Evolutionary conservation across 2,797 vertebrate species (phyloP), one percentile per base, ranked within the genome.

Genomic region (Chrosomus eos): DNA sequence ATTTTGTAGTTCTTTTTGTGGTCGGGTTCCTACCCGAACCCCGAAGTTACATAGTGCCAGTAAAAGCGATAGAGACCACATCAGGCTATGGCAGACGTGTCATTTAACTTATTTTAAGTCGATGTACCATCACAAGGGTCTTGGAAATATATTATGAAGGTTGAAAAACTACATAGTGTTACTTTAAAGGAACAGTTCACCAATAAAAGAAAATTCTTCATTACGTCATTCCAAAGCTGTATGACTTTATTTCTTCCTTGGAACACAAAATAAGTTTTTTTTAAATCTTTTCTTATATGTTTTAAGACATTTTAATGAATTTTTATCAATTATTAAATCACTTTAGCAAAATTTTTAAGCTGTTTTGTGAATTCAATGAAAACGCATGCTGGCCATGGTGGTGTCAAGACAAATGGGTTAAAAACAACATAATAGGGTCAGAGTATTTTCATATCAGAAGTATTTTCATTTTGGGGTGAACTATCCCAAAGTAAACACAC

Each of bases 401-500:
- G 70, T 9, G 48, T 51, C 26, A 51, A 28, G 71, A 31, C 9
- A 76, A 8, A 26, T 8, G 26, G 4, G 9, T 64, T 62, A 13
- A 18, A 28, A 60, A 60, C 11, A 31, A 80, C 62, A 48, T 67
- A 16, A 16, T 5, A 81, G 21, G 33, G 23, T 51, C 2, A 81
- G 33, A 28, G 58, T 26, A 71, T 8, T 1, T 10, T 28, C 9
- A 9, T 33, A 33, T 33, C 31, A 33, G 31, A 21, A 21, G 16
- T 53, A 71, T 70, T 33, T 58, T 8, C 9, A 62, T 74, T 83
- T 66, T 66, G 16, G 8, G 9, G 28, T 38, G 43, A 66, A 66
- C 2, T 14, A 19, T 8, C 6, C n/a, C 4, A 51, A 71, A 68
- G 26, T 43, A 68, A 84, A 84, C 26, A 78, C 51, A 84, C 62